Evolutionary conservation across 92 coral and sea anemone genomes (phyloP), one percentile per base, ranked within the genome.

Genomic region (Isaurus tuberculatus): DNA sequence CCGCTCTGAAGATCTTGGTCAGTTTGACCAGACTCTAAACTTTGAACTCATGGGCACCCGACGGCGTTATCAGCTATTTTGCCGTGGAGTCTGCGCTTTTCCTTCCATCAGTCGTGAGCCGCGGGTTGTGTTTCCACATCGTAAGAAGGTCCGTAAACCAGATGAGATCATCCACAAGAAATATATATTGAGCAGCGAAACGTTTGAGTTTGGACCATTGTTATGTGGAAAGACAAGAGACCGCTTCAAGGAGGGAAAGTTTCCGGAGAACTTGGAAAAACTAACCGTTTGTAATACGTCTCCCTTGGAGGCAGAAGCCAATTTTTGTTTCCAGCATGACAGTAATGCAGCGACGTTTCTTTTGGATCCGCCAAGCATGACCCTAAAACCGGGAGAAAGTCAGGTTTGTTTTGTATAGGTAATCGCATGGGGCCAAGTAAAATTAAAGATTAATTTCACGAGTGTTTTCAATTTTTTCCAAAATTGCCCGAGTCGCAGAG

Each of bases 101-200:
- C 99, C 99, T 31, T 82, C 98, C 55, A 96, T 96, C 70, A 96
- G 99, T 49, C 98, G 99, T 7, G 99, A 96, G 71, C 99, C 99
- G 0, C 94, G 99, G 11, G 97, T 96, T 44, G 99, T 96, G 65
- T 96, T 96, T 79, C 98, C 94, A 10, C 94, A 90, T 80, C 98
- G 99, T 43, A 92, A 88, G 85, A 96, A 96, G 92, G 86, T 85
- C 85, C 98, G 98, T 79, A 96, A 96, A 77, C 98, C 94, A 43
- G 99, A 96, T 61, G 99, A 96, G 87, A 91, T 96, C 19, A 93
- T 94, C 69, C 99, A 94, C 75, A 96, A 92, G 92, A 96, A 96
- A 72, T 96, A 94, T 92, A 93, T 96, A 10, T 91, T 96, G 37
- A 93, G 91, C 43, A 93, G 63, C 17, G 99, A 96, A 87, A 94